phyloP scores from a whole-genome alignment of 2,797 vertebrate species.

The Xerus rutilus region DNA sequence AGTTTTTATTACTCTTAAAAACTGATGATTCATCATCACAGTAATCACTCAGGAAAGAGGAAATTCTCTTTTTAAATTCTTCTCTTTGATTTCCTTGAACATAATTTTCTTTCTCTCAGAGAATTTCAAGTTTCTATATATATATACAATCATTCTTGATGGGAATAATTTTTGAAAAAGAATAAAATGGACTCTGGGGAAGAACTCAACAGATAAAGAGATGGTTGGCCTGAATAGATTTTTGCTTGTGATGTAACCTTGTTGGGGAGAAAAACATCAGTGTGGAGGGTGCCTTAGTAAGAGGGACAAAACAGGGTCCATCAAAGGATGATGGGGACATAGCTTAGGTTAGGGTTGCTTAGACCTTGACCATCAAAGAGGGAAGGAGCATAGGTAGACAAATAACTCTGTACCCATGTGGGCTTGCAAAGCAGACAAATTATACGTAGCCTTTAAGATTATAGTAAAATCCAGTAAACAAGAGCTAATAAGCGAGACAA shows the following conservation, averaged over 20 bases:
- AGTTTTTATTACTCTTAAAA: constrained; percentile 30
- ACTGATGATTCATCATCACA: constrained; percentile 43
- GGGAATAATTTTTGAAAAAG: neutral
- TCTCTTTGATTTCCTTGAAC: constrained; percentile 61
- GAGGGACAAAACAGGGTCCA: neutral
- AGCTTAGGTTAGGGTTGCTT: neutral
- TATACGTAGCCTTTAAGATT: neutral
- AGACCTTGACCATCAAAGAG: neutral
- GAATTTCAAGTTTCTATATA: constrained; percentile 47
- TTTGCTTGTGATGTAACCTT: neutral
- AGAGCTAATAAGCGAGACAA: neutral
- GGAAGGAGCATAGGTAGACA: neutral
- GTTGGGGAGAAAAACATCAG: neutral
- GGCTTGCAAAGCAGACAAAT: neutral
- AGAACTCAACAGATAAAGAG: neutral
- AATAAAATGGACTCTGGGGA: neutral
- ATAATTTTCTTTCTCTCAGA: neutral
- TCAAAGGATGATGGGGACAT: neutral
- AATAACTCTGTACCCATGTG: neutral
- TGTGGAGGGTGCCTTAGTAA: neutral
- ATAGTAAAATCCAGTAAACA: neutral
- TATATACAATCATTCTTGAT: neutral
- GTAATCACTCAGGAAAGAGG: neutral
- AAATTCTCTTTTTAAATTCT: constrained; percentile 31
- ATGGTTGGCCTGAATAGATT: neutral